A percentile compares a stretch with the other conserved stretches of the same genome.
phyloP scores from a whole-genome alignment of 2,888 invertebrate genomes.

The Dicranocentrus wangi region DNA sequence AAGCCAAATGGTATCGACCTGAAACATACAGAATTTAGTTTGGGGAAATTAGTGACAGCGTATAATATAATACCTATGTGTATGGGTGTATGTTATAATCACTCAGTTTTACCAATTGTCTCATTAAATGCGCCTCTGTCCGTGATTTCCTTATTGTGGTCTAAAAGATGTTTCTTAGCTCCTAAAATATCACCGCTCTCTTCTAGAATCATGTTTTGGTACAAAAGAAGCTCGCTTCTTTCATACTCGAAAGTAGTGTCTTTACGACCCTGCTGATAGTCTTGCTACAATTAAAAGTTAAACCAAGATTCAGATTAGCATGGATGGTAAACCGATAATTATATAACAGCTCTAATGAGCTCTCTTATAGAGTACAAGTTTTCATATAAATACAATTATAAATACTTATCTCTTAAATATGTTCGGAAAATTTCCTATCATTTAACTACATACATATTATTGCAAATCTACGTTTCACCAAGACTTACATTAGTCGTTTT shows the following conservation, averaged over 20 bases:
- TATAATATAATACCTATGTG: not conserved
- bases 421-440: too few relatives aligned
- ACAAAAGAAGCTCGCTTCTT: conserved; percentile 95
- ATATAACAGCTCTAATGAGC: too few relatives aligned
- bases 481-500: conserved; percentile 82
- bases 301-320: not conserved
- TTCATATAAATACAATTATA: too few relatives aligned
- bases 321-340: too few relatives aligned
- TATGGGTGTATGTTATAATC: not conserved
- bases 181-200: conserved; percentile 91
- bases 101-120: conserved; percentile 78
- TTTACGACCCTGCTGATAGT: not conserved
- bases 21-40: not conserved
- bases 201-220: conserved; percentile 96
- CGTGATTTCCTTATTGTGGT: conserved; percentile 91
- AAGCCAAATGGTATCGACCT: conserved; percentile 79
- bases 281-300: not conserved
- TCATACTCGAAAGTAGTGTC: conserved; percentile 84
- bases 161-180: conserved; percentile 90
- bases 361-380: too few relatives aligned
- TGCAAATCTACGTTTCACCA: too few relatives aligned
- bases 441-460: too few relatives aligned
- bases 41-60: not conserved
- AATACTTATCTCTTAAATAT: too few relatives aligned
- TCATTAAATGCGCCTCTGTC: conserved; percentile 95